phyloP scores from a whole-genome alignment of 2,888 invertebrate species.

The Polymixis lichenea region DNA sequence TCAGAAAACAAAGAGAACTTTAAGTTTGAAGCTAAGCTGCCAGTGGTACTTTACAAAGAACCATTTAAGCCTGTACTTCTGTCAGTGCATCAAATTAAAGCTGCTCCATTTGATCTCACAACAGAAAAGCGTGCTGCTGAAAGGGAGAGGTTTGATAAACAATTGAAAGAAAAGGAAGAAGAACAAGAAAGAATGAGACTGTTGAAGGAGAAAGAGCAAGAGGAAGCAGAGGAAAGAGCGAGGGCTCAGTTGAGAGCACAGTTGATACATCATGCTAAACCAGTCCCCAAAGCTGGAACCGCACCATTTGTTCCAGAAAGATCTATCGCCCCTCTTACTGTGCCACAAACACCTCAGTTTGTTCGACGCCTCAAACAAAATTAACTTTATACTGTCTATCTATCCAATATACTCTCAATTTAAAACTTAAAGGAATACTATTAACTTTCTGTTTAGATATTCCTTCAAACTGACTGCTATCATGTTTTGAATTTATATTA shows the following conservation, averaged over 20 bases:
- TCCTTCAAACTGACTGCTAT: constrained; percentile 56
- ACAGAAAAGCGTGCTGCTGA: constrained; percentile 92
- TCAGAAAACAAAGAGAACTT: constrained; percentile 86
- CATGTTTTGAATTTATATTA: constrained; percentile 56
- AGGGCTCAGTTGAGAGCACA: constrained; percentile 89
- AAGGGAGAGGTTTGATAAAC: constrained; percentile 91
- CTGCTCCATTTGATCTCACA: constrained; percentile 91
- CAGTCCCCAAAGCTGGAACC: constrained; percentile 85
- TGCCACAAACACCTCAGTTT: constrained; percentile 92
- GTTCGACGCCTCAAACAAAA: constrained; percentile 80
- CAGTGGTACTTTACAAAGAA: constrained; percentile 91
- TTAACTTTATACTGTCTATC: constrained; percentile 43
- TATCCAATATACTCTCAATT: constrained; percentile 22
- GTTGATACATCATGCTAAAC: constrained; percentile 91
- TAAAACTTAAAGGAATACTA: constrained; percentile 37
- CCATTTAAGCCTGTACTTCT: constrained; percentile 92
- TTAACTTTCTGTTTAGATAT: constrained; percentile 36
- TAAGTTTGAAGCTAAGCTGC: constrained; percentile 92
- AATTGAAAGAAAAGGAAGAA: constrained; percentile 89
- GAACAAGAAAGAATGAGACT: constrained; percentile 84
- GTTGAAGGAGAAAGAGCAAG: constrained; percentile 80
- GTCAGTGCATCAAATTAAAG: constrained; percentile 82
- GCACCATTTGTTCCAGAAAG: constrained; percentile 88
- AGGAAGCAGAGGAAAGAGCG: constrained; percentile 88
- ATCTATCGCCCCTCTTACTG: constrained; percentile 90